Conservation (phyloP, 2,888 invertebrate genomes). For the Philereme vetulata region DNA sequence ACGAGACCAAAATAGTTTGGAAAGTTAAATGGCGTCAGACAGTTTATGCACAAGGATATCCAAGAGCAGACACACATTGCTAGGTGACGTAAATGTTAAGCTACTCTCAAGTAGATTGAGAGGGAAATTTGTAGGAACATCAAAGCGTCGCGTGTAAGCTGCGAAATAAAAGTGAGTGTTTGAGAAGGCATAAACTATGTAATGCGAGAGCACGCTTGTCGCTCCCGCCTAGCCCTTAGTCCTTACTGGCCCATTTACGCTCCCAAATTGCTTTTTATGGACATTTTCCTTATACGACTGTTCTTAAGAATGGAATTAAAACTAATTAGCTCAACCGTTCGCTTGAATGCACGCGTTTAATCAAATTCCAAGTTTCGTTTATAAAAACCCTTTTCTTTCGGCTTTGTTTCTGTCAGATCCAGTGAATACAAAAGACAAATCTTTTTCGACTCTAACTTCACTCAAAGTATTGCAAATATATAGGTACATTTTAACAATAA, state of each 20-base stretch:
- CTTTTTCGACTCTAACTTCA: neutral
- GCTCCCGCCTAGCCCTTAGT: conserved; percentile 39
- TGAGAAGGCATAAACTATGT: conserved; percentile 57
- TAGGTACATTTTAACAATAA: neutral
- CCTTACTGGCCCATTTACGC: conserved; percentile 48
- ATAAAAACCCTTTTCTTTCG: conserved; percentile 9
- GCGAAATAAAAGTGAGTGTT: conserved; percentile 59
- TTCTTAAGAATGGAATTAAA: conserved; percentile 45
- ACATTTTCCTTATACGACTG: conserved; percentile 46
- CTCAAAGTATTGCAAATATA: conserved; percentile 10
- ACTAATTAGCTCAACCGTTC: conserved; percentile 32
- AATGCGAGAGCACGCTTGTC: conserved; percentile 43
- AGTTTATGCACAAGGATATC: conserved; percentile 27
- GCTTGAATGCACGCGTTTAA: conserved; percentile 26
- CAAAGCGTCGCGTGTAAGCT: conserved; percentile 50
- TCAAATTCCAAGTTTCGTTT: conserved; percentile 20
- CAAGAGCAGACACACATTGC: conserved; percentile 25
- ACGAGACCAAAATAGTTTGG: conserved; percentile 23
- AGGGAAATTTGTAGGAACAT: conserved; percentile 51
- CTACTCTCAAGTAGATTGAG: conserved; percentile 47
- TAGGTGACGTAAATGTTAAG: conserved; percentile 28
- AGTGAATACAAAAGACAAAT: neutral
- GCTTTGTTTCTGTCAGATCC: conserved; percentile 16
- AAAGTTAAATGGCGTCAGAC: conserved; percentile 33
- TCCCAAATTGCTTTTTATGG: conserved; percentile 48